These are phyloP conservation scores for Fregata magnificens DNA, from an alignment of 2,113 vertebrate genomes.

Conservation along the genomic window DNA sequence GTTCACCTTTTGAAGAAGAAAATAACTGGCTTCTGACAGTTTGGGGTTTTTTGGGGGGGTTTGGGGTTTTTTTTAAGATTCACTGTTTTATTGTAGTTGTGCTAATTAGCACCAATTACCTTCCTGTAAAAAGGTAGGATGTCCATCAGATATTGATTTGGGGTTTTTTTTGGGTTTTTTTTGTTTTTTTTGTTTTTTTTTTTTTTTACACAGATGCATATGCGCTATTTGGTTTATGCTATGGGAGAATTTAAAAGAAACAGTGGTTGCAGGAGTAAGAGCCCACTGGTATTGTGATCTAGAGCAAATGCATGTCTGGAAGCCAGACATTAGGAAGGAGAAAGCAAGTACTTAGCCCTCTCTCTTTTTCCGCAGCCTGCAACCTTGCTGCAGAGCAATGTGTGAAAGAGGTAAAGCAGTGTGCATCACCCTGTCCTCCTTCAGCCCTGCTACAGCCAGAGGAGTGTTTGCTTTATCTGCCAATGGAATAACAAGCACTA, in stretches of 20 bases:
- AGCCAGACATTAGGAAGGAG: neutral
- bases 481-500: neutral
- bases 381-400: neutral
- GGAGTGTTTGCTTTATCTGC: neutral
- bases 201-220: neutral
- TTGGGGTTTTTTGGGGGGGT: neutral
- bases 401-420: neutral
- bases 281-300: neutral
- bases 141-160: neutral
- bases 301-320: neutral
- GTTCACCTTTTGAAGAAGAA: neutral
- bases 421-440: neutral
- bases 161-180: no score
- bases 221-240: neutral
- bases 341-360: neutral
- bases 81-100: neutral
- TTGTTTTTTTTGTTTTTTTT: no score
- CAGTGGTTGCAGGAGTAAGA: neutral
- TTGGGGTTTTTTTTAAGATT: neutral
- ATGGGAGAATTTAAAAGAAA: neutral
- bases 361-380: neutral
- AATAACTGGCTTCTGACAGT: neutral
- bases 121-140: neutral
- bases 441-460: neutral
- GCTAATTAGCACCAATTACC: neutral